phyloP scores from a whole-genome alignment of 1,140 invertebrate genomes.

The Sipha flava region DNA sequence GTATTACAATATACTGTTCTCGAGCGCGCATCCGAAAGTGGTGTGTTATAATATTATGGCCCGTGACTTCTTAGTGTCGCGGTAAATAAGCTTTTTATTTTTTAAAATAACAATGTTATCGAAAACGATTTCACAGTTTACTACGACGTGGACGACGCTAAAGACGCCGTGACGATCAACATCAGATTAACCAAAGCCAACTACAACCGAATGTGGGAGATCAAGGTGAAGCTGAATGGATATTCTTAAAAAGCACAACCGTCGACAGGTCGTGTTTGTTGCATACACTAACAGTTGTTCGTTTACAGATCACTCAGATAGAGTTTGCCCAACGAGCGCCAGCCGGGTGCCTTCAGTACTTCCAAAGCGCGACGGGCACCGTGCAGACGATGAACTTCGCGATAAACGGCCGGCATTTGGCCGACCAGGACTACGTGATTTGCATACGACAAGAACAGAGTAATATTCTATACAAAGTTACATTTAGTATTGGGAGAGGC shows the following conservation, averaged over 20 bases:
- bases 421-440: constrained; percentile 66
- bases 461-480: not conserved
- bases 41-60: too few species aligned
- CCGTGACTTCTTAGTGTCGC: too few species aligned
- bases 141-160: constrained; percentile 52
- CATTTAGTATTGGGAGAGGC: too few species aligned
- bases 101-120: too few species aligned
- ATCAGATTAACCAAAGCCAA: constrained; percentile 52
- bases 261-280: too few species aligned
- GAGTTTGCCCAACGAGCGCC: constrained; percentile 64
- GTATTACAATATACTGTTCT: too few species aligned
- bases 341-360: constrained; percentile 64
- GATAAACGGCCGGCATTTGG: constrained; percentile 68
- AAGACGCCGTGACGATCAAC: constrained; percentile 48
- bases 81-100: too few species aligned
- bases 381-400: constrained; percentile 69
- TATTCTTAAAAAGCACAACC: too few species aligned
- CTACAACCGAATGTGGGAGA: constrained; percentile 62
- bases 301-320: constrained; percentile 49
- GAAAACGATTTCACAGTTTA: constrained; percentile 49
- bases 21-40: too few species aligned
- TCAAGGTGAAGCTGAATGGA: constrained; percentile 57
- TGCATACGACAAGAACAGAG: constrained; percentile 58
- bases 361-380: constrained; percentile 51
- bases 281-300: constrained; percentile 35